phyloP scores from a whole-genome alignment of 2,797 vertebrate species.

The Falco columbarius region DNA sequence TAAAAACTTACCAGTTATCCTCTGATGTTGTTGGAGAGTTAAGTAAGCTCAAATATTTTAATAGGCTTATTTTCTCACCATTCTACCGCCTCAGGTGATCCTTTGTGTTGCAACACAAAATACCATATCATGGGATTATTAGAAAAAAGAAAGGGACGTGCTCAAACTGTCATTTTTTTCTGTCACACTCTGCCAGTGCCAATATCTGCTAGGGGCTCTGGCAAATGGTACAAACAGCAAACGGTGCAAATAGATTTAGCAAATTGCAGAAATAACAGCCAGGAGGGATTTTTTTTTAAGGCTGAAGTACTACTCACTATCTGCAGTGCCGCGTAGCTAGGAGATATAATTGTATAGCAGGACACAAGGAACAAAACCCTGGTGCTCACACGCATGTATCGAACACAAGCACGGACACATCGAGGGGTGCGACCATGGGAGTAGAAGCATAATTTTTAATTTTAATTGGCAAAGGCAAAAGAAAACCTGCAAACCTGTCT shows the following conservation, averaged over 20 bases:
- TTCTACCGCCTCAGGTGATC: slow-evolving; percentile 56
- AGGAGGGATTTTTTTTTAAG: not conserved
- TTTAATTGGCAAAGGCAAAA: not conserved
- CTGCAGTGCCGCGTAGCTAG: not conserved
- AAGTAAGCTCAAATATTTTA: slow-evolving; percentile 29
- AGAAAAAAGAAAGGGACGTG: not conserved
- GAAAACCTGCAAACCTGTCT: not conserved
- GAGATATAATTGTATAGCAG: not conserved
- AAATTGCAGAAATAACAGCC: not conserved
- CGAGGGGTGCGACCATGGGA: not conserved
- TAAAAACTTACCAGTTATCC: not conserved
- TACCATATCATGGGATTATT: not conserved
- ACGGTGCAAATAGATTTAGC: not conserved
- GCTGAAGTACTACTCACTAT: not conserved
- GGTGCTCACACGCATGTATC: rapidly evolving
- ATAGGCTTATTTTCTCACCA: slow-evolving; percentile 55
- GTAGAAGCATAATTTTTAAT: not conserved
- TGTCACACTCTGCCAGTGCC: not conserved
- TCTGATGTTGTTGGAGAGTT: not conserved
- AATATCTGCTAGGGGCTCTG: not conserved
- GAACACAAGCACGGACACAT: not conserved
- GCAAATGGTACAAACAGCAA: not conserved
- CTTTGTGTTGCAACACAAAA: slow-evolving; percentile 39
- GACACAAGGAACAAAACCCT: not conserved
- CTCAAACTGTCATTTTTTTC: not conserved